Conservation (phyloP, 1,140 invertebrate genomes). For the Popillia japonica region DNA sequence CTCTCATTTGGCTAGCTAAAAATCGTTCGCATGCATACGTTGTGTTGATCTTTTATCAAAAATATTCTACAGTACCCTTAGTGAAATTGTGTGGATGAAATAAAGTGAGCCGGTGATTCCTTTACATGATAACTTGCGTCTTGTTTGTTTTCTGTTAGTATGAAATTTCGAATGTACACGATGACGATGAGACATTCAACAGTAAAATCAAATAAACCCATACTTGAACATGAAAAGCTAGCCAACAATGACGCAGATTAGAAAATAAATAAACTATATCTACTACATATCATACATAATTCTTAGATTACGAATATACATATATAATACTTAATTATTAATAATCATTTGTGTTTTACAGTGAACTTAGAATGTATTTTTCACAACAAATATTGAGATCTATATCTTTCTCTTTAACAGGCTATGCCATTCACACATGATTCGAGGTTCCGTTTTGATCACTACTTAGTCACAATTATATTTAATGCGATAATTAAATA, state of each 20-base stretch:
- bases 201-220: conserved; percentile 22
- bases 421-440: conserved; percentile 35
- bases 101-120: conserved; percentile 1
- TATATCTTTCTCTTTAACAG: conserved; percentile 35
- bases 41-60: conserved; percentile 35
- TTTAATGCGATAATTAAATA: too few species aligned
- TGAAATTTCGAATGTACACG: conserved; percentile 14
- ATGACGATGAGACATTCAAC: conserved; percentile 28
- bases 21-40: conserved; percentile 8
- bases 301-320: conserved; percentile 40
- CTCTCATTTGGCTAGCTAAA: conserved; percentile 21
- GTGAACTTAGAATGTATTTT: conserved; percentile 34
- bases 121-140: background rate
- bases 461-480: background rate
- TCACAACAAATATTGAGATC: conserved; percentile 41
- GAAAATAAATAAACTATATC: conserved; percentile 37
- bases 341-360: conserved; percentile 37
- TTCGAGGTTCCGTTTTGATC: conserved; percentile 6
- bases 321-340: conserved; percentile 40
- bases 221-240: conserved; percentile 34
- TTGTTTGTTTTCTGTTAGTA: background rate
- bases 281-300: conserved; percentile 33
- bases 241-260: conserved; percentile 33
- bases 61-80: conserved; percentile 22
- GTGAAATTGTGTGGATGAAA: background rate